Evolutionary conservation across 2,888 invertebrate species (phyloP), one percentile per base, ranked within the genome.

Genomic region (Tiliacea aurago): DNA sequence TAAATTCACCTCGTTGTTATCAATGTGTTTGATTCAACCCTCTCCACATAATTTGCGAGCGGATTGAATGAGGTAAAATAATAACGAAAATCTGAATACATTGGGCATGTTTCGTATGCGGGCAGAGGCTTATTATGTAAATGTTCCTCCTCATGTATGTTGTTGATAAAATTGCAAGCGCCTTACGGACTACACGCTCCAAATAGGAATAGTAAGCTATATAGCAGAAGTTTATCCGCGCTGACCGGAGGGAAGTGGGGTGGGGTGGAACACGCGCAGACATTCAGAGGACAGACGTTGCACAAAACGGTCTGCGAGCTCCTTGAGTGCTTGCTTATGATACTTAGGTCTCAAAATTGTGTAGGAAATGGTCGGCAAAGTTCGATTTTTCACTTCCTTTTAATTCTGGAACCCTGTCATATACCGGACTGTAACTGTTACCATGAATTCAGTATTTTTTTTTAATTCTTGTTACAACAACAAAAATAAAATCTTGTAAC

Each of bases 61-160:
- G 89, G 84, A 92, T 92, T 91, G 91, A 91, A 91, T 90, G 89
- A 90, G 91, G 92, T 92, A 91, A 93, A 94, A 93, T 94, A 94
- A 94, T 95, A 93, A 93, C 90, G 90, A 89, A 93, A 94, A 93
- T 93, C 92, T 91, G 92, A 91, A 92, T 92, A 91, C 90, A 90
- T 90, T 84, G 87, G 78, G 84, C 84, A 86, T 87, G 89, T 88
- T 90, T 87, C 91, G 91, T 90, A 90, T 90, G 90, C 91, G 91
- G 91, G 91, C 83, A 85, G 75, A 80, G 87, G 89, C 89, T 92
- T 93, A 94, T 94, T 95, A 95, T 94, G 94, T 92, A 94, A 95
- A 95, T 95, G 87, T 78, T 90, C 92, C 91, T 92, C 91, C 91
- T 91, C 91, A 89, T 92, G 91, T 94, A 91, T 92, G 92, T 90